Base-by-base conservation (phyloP, 2,113 vertebrate species). In the Oryzias woworae region DNA sequence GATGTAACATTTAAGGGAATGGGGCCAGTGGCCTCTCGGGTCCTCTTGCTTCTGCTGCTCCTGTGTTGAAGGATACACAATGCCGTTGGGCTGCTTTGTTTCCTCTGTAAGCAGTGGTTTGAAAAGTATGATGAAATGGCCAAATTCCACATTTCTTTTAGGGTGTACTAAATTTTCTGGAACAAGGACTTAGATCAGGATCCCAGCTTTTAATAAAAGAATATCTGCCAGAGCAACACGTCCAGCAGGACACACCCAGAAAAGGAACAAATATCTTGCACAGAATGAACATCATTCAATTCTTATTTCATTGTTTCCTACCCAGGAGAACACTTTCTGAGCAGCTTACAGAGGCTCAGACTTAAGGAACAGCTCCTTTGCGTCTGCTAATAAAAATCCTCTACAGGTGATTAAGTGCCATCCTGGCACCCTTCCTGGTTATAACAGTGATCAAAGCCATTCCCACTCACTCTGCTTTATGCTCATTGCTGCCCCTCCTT, bases 371-470 rank as follows among this genome's bases (percentile, higher is more conserved):
- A 43, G 54, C 67, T 73, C 66, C 65, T 83, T 41, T 56, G 66
- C 63, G 84, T 31, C 65, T 31, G 20, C 24, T 61, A 43, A 56
- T 78, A 79, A 51, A 50, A 58, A 78, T 81, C 77, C 75, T 72
- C 73, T 73, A 48, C 77, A 77, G 60, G 61, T 84, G 77, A 82
- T 75, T 77, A 69, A 68, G 73, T 74, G 74, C 59, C 47, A 62
- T 55, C 72, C 67, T 58, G 53, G 50, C 56, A 77, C 81, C 72
- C 68, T 68, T 81, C 75, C 73, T 54, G 16, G 44, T 61, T 58
- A 58, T 58, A 43, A 23, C 55, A 41, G 4, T 62, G 69, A 82
- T 78, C 61, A 53, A 69, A 20, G 53, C 31, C 60, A 57, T 6
- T 28, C 55, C 76, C 73, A 53, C 56, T 53, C 23, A 36, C 28